Percentiles rank a stretch among this genome's conserved stretches.
Conservation (phyloP, 2,888 invertebrate species). For the Barypeithes pellucidus region DNA sequence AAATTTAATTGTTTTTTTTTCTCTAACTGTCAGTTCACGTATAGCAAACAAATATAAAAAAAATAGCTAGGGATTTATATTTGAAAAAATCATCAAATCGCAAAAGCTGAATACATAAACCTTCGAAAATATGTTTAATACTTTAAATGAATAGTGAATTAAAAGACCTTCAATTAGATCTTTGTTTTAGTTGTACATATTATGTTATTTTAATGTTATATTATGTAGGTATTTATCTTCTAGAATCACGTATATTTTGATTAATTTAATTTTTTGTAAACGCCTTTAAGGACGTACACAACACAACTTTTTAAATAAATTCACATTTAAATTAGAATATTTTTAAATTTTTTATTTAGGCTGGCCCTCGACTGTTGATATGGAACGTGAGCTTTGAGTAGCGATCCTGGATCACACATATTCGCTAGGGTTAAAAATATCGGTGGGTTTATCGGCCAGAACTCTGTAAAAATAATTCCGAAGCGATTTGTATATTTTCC, state of each 20-base stretch:
- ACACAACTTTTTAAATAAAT: conserved; percentile 15
- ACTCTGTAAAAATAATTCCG: too few species aligned
- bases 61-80: too few species aligned
- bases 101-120: neutral
- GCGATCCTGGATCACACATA: too few species aligned
- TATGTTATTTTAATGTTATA: conserved; percentile 25
- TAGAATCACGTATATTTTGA: conserved; percentile 13
- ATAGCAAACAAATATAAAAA: too few species aligned
- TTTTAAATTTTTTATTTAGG: neutral
- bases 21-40: too few species aligned
- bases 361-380: neutral
- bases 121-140: neutral
- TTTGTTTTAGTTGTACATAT: conserved; percentile 27
- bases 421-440: too few species aligned
- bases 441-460: too few species aligned
- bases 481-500: too few species aligned
- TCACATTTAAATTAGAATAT: conserved; percentile 23
- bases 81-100: too few species aligned
- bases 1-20: too few species aligned
- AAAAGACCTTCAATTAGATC: conserved; percentile 17
- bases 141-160: neutral
- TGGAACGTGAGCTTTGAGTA: neutral
- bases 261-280: conserved; percentile 18
- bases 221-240: conserved; percentile 26
- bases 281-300: conserved; percentile 11